Conservation (phyloP, 2,888 invertebrate genomes). For the Glyphotaelius pellucidus region DNA sequence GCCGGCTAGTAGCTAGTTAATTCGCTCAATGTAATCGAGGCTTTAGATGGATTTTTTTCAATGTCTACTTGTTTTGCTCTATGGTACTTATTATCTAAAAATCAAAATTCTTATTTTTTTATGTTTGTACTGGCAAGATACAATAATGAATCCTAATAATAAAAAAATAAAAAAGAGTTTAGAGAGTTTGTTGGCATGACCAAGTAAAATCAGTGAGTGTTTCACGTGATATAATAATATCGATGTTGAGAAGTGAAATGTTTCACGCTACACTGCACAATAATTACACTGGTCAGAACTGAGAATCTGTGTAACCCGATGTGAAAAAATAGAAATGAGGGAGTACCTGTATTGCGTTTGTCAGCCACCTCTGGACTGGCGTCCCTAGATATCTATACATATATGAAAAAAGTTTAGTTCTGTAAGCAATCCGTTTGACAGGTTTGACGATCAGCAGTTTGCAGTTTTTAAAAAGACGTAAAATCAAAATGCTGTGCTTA, state of each 20-base stretch:
- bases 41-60: too few relatives aligned
- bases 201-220: background rate
- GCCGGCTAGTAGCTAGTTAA: too few relatives aligned
- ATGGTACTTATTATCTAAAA: too few relatives aligned
- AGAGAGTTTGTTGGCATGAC: background rate
- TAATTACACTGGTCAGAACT: background rate
- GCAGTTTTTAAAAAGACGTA: background rate
- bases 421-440: background rate
- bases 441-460: background rate
- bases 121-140: too few relatives aligned
- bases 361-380: background rate
- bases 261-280: background rate
- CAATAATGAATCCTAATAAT: background rate
- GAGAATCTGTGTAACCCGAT: background rate
- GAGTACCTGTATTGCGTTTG: background rate
- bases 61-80: too few relatives aligned
- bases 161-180: background rate
- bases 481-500: background rate
- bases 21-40: too few relatives aligned
- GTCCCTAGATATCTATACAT: background rate
- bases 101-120: too few relatives aligned
- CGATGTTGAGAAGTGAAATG: background rate
- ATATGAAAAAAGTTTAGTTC: background rate
- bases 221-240: background rate
- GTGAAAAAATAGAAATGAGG: background rate